A percentile compares a stretch with the other conserved stretches of the same genome.
Conservation (phyloP, 2,888 invertebrate genomes). For the Limnephilus marmoratus region DNA sequence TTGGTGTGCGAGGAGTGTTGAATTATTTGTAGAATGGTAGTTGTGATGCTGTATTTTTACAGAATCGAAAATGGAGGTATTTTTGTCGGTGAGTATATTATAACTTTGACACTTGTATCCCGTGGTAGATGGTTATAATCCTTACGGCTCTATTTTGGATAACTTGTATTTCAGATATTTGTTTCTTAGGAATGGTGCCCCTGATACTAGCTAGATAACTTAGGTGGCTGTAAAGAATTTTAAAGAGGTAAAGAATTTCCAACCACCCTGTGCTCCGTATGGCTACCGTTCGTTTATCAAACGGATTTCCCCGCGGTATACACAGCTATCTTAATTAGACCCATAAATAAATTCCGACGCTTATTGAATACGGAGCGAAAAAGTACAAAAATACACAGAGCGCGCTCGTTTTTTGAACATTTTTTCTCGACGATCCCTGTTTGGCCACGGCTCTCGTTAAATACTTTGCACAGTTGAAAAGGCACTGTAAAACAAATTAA, state of each 20-base stretch:
- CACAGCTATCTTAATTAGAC: slow-evolving; percentile 59
- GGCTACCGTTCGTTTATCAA: slow-evolving; percentile 59
- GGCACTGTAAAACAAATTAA: slow-evolving; percentile 46
- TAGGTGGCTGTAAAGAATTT: background rate
- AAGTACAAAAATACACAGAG: slow-evolving; percentile 34
- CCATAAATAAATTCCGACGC: slow-evolving; percentile 58
- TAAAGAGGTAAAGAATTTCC: background rate
- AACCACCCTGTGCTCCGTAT: slow-evolving; percentile 22
- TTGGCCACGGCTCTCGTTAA: slow-evolving; percentile 37
- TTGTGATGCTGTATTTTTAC: no score
- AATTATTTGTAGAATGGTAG: no score
- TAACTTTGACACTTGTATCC: no score
- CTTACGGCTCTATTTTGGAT: no score
- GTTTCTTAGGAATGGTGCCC: no score
- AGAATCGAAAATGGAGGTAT: no score
- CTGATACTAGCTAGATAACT: no score
- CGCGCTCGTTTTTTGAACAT: slow-evolving; percentile 21
- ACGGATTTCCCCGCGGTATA: slow-evolving; percentile 61
- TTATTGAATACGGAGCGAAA: slow-evolving; percentile 57
- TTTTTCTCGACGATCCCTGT: slow-evolving; percentile 21
- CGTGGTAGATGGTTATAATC: no score
- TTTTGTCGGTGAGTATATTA: no score
- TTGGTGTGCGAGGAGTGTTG: no score
- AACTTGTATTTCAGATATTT: no score
- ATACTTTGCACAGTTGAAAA: slow-evolving; percentile 47